Percentiles rank a stretch among this genome's conserved stretches.
These are phyloP conservation scores for Syrphus vitripennis DNA, from an alignment of 2,888 invertebrate species.

Conservation along the genomic window DNA sequence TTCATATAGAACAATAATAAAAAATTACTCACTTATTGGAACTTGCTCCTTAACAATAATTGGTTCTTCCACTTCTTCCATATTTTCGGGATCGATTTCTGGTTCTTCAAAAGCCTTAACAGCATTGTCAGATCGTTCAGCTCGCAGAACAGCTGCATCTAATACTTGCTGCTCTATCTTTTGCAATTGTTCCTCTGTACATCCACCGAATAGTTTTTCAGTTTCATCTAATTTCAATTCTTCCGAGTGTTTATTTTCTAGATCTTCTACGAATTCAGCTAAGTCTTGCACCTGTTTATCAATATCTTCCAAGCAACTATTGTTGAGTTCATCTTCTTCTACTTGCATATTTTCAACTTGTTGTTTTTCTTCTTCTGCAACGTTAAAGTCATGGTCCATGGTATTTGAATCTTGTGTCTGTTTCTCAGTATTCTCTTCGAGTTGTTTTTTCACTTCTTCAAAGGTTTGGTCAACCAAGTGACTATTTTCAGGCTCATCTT, in stretches of 20 bases:
- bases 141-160: neutral
- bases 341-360: neutral
- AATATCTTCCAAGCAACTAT: neutral
- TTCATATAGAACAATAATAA: neutral
- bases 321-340: neutral
- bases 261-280: neutral
- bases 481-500: neutral
- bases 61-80: conserved; percentile 53
- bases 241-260: neutral
- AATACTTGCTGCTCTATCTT: conserved; percentile 40
- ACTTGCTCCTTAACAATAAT: conserved; percentile 58
- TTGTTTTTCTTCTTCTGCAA: neutral
- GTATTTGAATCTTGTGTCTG: neutral
- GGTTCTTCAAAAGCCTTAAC: neutral
- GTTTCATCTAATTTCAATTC: conserved; percentile 33
- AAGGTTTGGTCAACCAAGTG: conserved; percentile 5
- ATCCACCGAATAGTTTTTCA: conserved; percentile 13
- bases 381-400: neutral
- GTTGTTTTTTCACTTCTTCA: conserved; percentile 41
- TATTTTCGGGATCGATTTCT: conserved; percentile 37
- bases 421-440: conserved; percentile 37
- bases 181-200: conserved; percentile 35
- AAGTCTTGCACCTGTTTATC: conserved; percentile 4
- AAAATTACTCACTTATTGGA: conserved; percentile 49
- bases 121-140: neutral